A percentile compares a stretch with the other conserved stretches of the same genome.
phyloP scores from a whole-genome alignment of 2,888 invertebrate genomes.

The Tachina fera region DNA sequence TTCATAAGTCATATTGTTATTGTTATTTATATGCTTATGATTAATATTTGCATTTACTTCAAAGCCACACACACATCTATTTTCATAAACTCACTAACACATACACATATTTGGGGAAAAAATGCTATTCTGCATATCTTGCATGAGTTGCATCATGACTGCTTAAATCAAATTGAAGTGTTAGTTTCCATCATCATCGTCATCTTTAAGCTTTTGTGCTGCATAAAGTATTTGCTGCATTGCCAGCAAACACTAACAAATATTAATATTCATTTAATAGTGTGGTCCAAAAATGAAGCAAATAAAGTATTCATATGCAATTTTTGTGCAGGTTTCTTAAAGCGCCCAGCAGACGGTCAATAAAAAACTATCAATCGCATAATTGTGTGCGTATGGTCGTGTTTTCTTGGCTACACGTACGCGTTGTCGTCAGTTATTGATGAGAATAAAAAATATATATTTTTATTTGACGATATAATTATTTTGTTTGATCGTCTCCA shows the following conservation, averaged over 20 bases:
- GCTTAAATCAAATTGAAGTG: conserved; percentile 48
- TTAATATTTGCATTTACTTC: conserved; percentile 13
- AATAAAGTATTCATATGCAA: conserved; percentile 2
- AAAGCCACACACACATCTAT: neutral
- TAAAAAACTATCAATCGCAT: too few relatives aligned
- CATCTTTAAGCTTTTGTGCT: conserved; percentile 15
- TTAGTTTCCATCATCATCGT: conserved; percentile 37
- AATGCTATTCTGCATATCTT: conserved; percentile 28
- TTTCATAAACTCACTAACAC: neutral
- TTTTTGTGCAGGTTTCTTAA: too few relatives aligned
- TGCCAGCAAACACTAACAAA: conserved; percentile 10
- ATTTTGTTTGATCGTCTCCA: too few relatives aligned
- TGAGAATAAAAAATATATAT: too few relatives aligned
- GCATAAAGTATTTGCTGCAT: conserved; percentile 44
- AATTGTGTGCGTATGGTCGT: too few relatives aligned
- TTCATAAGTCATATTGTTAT: neutral
- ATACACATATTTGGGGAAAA: neutral
- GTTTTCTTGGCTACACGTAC: too few relatives aligned
- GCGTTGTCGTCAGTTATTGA: too few relatives aligned
- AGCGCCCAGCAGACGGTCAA: too few relatives aligned
- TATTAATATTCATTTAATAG: neutral
- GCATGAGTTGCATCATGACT: conserved; percentile 51
- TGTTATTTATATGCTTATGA: conserved; percentile 27
- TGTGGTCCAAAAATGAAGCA: too few relatives aligned
- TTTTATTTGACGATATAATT: too few relatives aligned